Evolutionary conservation across 2,797 vertebrate species (phyloP).

Genomic region (Argya squamiceps): DNA sequence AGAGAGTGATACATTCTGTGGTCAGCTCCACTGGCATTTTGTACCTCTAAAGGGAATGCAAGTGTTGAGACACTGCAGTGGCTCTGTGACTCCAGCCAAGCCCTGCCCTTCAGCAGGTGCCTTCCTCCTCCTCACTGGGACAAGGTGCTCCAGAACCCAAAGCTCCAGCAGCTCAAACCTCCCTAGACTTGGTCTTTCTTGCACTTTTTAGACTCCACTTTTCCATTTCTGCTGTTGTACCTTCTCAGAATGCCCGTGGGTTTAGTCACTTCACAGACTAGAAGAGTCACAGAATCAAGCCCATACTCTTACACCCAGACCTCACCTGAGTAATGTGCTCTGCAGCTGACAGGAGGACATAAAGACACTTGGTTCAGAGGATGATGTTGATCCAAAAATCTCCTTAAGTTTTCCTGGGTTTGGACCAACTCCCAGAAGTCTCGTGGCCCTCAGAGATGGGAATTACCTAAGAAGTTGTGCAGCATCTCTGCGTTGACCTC

Average conservation of each 20-base stretch:
- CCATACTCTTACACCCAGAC: neutral
- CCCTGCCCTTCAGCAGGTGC: neutral
- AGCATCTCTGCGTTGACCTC: neutral
- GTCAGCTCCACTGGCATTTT: neutral
- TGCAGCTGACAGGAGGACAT: neutral
- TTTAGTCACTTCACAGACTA: neutral
- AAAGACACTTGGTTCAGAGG: neutral
- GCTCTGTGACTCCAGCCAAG: neutral
- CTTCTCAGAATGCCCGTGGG: neutral
- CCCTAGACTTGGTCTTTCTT: neutral
- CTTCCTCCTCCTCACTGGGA: neutral
- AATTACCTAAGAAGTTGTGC: neutral
- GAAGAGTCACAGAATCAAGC: neutral
- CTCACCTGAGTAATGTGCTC: rapidly evolving
- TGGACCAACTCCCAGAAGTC: neutral
- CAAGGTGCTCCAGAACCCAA: neutral
- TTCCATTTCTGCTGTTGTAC: neutral
- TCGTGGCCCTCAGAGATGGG: neutral
- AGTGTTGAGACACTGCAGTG: neutral
- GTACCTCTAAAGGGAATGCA: neutral
- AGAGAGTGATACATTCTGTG: neutral
- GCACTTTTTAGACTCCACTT: neutral
- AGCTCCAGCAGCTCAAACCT: neutral
- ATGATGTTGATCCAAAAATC: neutral
- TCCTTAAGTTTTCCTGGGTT: neutral